Percentiles rank a stretch among this genome's conserved stretches.
Evolutionary conservation across 2,113 vertebrate species (phyloP).

Genomic region (Jacana jacana): DNA sequence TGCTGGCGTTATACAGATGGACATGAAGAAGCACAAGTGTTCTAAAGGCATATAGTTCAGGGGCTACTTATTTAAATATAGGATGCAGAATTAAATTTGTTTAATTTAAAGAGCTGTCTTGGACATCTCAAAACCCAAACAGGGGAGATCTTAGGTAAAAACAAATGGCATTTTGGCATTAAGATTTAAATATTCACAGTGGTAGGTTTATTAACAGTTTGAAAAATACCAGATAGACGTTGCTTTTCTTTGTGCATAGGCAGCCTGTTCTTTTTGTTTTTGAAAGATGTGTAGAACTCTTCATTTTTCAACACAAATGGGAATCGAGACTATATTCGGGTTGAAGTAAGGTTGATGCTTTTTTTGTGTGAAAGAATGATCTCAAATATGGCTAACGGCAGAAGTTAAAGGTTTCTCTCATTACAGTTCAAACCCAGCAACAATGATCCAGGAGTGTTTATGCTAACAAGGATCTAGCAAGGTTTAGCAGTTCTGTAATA

Average conservation of each 20-base stretch:
- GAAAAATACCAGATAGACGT: neutral
- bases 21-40: neutral
- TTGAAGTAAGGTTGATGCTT: neutral
- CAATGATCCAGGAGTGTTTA: neutral
- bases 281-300: neutral
- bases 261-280: neutral
- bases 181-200: neutral
- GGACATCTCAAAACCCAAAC: neutral
- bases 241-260: neutral
- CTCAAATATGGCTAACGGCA: neutral
- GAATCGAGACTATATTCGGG: neutral
- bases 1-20: too few relatives aligned
- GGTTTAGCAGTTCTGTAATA: neutral
- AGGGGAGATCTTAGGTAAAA: neutral
- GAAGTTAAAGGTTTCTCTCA: neutral
- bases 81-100: neutral
- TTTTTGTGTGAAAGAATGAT: neutral
- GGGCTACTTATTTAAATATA: neutral
- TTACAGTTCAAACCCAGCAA: neutral
- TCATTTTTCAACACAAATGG: neutral
- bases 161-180: neutral
- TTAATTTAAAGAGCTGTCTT: neutral
- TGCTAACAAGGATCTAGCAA: neutral
- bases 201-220: neutral
- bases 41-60: neutral